These are phyloP conservation scores for Blomia tropicalis DNA, from an alignment of 2,888 invertebrate species.

Conservation along the genomic window DNA sequence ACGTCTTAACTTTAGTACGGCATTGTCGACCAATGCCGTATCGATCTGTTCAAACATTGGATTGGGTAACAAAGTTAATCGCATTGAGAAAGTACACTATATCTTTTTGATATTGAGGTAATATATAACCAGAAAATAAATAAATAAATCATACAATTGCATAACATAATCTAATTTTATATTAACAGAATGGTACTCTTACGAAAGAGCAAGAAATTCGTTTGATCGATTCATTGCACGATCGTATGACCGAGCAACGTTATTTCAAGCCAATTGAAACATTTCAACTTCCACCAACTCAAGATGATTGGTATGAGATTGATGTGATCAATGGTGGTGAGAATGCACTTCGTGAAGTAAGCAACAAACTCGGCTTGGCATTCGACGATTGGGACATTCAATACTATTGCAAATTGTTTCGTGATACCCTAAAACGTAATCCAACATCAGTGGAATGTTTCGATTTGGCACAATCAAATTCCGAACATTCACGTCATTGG, in stretches of 20 bases:
- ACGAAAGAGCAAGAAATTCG: conserved; percentile 24
- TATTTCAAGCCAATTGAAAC: conserved; percentile 49
- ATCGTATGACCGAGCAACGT: conserved; percentile 81
- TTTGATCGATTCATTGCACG: conserved; percentile 46
- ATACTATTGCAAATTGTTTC: conserved; percentile 72
- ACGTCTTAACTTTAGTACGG: conserved; percentile 82
- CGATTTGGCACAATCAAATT: conserved; percentile 89
- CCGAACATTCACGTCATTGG: conserved; percentile 97
- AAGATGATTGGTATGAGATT: conserved; percentile 56
- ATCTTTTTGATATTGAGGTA: conserved; percentile 39
- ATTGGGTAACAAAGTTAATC: conserved; percentile 47
- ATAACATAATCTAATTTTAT: no score
- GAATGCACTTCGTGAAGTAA: conserved; percentile 23
- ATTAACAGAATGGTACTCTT: neutral
- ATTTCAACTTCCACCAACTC: conserved; percentile 42
- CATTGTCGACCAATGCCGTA: conserved; percentile 87
- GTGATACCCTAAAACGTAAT: conserved; percentile 62
- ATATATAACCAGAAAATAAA: no score
- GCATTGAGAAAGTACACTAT: conserved; percentile 70
- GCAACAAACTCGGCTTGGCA: conserved; percentile 50
- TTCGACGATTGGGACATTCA: conserved; percentile 84
- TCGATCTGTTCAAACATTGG: conserved; percentile 78
- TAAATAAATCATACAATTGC: neutral
- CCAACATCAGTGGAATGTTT: conserved; percentile 95
- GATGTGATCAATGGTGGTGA: conserved; percentile 22